Percentiles rank a stretch among this genome's conserved stretches.
These are phyloP conservation scores for Ascaphus truei DNA, from an alignment of 2,113 vertebrate species.

Conservation along the genomic window DNA sequence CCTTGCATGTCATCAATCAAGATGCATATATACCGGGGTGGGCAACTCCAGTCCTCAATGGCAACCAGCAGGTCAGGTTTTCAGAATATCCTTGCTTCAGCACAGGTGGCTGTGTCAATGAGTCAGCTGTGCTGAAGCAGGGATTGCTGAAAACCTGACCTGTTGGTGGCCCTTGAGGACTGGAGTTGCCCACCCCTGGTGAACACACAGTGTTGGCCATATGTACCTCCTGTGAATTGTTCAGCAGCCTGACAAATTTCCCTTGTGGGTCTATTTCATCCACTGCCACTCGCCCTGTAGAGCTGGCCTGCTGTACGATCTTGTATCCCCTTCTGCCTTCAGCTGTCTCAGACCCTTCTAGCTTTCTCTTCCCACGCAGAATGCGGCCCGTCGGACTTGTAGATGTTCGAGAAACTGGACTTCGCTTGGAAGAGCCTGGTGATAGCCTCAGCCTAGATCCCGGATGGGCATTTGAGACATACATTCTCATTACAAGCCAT, in stretches of 20 bases:
- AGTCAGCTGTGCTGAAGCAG: too few species aligned
- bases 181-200: too few species aligned
- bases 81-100: too few species aligned
- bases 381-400: conserved; percentile 41
- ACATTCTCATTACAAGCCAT: too few species aligned
- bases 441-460: conserved; percentile 67
- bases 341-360: conserved; percentile 47
- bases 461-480: background rate
- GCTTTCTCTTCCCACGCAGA: conserved; percentile 66
- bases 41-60: too few species aligned
- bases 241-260: conserved; percentile 70
- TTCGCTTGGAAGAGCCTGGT: conserved; percentile 50
- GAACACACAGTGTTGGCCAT: too few species aligned
- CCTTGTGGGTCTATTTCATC: conserved; percentile 72
- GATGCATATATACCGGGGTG: too few species aligned
- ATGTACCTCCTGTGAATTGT: conserved; percentile 65
- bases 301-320: conserved; percentile 54
- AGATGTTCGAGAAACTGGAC: conserved; percentile 32
- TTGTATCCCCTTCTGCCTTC: conserved; percentile 44
- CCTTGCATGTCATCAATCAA: too few species aligned
- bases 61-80: too few species aligned
- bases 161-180: too few species aligned
- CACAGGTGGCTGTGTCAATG: too few species aligned
- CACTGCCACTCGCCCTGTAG: conserved; percentile 59
- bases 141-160: too few species aligned